Base-by-base conservation (phyloP, 2,888 invertebrate species). In the Philopedon plagiatum region DNA sequence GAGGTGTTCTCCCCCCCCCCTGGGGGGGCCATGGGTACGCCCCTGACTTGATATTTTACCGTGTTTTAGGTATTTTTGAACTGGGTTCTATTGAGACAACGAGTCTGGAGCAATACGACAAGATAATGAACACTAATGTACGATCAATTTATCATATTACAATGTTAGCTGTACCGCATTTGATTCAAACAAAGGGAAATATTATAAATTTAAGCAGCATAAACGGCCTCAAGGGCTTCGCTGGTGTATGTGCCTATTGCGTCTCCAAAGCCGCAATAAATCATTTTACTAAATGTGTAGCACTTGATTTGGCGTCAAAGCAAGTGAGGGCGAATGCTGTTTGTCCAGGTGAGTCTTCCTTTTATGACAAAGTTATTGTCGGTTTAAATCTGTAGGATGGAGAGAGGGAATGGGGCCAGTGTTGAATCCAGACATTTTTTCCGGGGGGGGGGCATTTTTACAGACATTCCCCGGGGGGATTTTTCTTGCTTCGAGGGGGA, bases 191-290 rank as follows among this genome's bases (percentile, higher is more conserved):
- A 0, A 93, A 95, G 85, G 97, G 97, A 44, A 94, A 92, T 77
- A 93, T 98, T 78, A 97, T 99, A 0, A 99, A 98, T 84, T 94
- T 99, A 0, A 98, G 98, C 1, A 97, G 97, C 83, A 96, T 98
- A 0, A 94, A 93, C 80, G 98, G 98, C 2, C 89, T 96, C 23
- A 88, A 97, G 81, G 91, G 98, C 49, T 98, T 98, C 83, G 92
- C 97, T 1, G 94, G 94, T 5, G 93, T 97, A 0, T 85, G 98
- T 46, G 94, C 97, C 0, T 99, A 99, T 84, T 93, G 93, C 78
- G 92, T 99, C 84, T 96, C 97, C 0, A 99, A 99, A 86, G 90
- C 96, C 34, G 94, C 97, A 0, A 88, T 99, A 0, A 99, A 99
- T 85, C 98, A 98, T 83, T 92, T 99, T 76, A 99, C 13, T 61